Evolutionary conservation across 2,888 invertebrate species (phyloP), one percentile per base, ranked within the genome.

Genomic region (Arrhopalites spinosus): DNA sequence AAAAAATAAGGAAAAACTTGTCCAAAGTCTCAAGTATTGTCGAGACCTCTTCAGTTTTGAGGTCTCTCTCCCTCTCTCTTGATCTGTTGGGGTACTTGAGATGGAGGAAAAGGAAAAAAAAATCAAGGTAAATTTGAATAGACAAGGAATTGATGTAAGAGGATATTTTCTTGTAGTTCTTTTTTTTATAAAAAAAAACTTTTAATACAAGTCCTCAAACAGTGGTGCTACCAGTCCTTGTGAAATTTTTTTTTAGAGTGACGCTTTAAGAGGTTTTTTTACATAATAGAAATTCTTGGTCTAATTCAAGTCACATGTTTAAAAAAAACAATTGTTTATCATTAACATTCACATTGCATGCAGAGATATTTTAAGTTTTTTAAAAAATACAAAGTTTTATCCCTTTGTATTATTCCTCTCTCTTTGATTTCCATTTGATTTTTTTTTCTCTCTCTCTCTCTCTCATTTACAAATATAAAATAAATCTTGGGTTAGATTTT

Each of bases 81-180:
- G 15, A 50, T 13, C 15, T 61, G 61, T 27, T 8, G 15, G 66
- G 45, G 23, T 11, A 59, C 59, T n/a, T 5, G 29, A 63, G 63
- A 15, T 29, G 27, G 25, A 27, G 5, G 43, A 43, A 20, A 43
- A 20, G 20, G 3, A 25, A 36, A 66, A 36, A 8, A 30, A 45
- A 64, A 66, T n/a, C 63, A 11, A 36, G 53, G 70, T 27, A 69
- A 70, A 75, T 47, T 25, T 43, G 53, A 66, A 47, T 61, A 29
- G 20, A 75, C 47, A 70, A 8, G 23, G 2, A 25, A 59, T 25
- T 25, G 25, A 59, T 25, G 27, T 25, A 25, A 59, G 59, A n/a
- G 17, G 53, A n/a, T 53, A n/a, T 53, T 53, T n/a, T 5, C 23
- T 53, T 53, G 53, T 3, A 1, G 53, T 53, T 36, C 11, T 36